These are phyloP conservation scores for Lepidocyrtoides sp. DNA, from an alignment of 2,888 invertebrate genomes.

Conservation along the genomic window DNA sequence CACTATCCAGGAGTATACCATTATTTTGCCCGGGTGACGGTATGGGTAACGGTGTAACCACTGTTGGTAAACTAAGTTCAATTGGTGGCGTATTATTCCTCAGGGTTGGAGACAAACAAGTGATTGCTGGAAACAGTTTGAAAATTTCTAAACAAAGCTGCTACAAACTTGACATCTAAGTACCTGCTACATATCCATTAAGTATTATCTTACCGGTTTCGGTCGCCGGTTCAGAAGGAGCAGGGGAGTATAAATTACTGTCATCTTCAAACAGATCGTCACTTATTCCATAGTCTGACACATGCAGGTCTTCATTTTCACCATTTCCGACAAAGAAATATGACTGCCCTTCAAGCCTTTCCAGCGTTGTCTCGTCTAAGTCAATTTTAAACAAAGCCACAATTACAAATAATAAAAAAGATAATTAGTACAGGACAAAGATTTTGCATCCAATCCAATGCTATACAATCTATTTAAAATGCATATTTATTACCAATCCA, in stretches of 20 bases:
- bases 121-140: neutral
- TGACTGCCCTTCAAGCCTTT: conserved; percentile 61
- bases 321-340: conserved; percentile 44
- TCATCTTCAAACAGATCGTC: conserved; percentile 12
- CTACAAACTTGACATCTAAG: neutral
- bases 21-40: neutral
- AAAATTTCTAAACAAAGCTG: neutral
- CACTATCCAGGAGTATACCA: neutral
- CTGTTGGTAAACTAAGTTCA: neutral
- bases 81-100: conserved; percentile 1
- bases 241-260: conserved; percentile 9
- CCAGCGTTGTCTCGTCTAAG: conserved; percentile 51
- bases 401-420: conserved; percentile 21
- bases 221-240: neutral
- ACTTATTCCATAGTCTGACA: conserved; percentile 27
- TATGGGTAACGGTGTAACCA: conserved; percentile 3
- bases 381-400: no score
- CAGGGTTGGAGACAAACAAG: conserved; percentile 9
- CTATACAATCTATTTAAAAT: neutral
- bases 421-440: conserved; percentile 1
- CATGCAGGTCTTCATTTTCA: conserved; percentile 42
- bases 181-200: neutral
- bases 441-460: neutral
- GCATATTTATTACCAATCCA: conserved; percentile 32
- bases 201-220: conserved; percentile 9